Evolutionary conservation across 2,113 vertebrate species (phyloP).

Genomic region (Ammodytes dubius): DNA sequence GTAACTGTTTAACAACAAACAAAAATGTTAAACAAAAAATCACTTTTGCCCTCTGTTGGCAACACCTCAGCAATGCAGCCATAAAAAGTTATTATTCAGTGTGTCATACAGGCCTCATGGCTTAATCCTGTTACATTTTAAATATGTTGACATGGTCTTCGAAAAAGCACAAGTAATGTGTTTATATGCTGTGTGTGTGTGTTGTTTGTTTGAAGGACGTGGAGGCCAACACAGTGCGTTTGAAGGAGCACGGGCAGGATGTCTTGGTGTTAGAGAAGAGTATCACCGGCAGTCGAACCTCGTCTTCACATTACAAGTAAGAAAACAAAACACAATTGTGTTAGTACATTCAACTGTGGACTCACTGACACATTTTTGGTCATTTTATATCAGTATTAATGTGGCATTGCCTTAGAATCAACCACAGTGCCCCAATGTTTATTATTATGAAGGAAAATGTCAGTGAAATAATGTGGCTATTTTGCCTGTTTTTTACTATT

Average conservation of each 20-base stretch:
- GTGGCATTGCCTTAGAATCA: background rate
- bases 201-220: slow-evolving; percentile 90
- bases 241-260: slow-evolving; percentile 98
- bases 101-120: background rate
- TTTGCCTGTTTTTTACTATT: background rate
- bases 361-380: background rate
- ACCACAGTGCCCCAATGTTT: background rate
- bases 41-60: slow-evolving; percentile 76
- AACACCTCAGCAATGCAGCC: slow-evolving; percentile 45
- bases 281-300: slow-evolving; percentile 86
- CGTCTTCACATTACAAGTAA: slow-evolving; percentile 95
- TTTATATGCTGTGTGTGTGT: slow-evolving; percentile 14
- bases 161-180: background rate
- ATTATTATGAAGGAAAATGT: background rate
- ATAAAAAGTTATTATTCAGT: background rate
- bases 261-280: slow-evolving; percentile 98
- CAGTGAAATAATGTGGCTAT: background rate
- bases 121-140: slow-evolving; percentile 24
- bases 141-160: background rate
- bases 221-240: slow-evolving; percentile 98
- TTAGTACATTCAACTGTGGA: background rate
- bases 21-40: slow-evolving; percentile 1
- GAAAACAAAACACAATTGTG: slow-evolving; percentile 21
- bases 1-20: slow-evolving; percentile 47
- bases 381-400: background rate